Evolutionary conservation across 2,113 vertebrate species (phyloP).

Genomic region (Oncorhynchus gorbuscha): DNA sequence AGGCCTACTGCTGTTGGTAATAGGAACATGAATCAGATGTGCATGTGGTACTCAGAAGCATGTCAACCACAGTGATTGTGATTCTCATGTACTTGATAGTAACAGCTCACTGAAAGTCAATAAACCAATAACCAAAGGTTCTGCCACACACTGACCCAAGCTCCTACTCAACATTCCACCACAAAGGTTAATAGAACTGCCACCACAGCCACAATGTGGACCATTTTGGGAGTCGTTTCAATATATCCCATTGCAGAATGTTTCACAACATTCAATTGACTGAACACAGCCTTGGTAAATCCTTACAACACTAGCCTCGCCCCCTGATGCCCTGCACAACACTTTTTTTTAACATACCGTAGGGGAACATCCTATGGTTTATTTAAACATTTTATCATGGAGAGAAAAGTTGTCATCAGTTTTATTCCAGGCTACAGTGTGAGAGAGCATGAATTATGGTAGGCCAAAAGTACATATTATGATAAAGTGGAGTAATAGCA

Average conservation of each 20-base stretch:
- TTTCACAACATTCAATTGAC: neutral
- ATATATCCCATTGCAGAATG: neutral
- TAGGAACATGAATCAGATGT: too few relatives aligned
- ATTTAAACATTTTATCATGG: constrained; percentile 54
- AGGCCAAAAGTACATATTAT: constrained; percentile 59
- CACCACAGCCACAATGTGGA: too few relatives aligned
- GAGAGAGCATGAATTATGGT: constrained; percentile 52
- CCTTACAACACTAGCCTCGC: neutral
- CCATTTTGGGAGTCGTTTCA: too few relatives aligned
- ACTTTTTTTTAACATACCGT: neutral
- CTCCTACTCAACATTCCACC: neutral
- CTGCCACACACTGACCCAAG: neutral
- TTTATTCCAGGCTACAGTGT: constrained; percentile 41
- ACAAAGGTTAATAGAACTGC: too few relatives aligned
- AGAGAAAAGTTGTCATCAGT: constrained; percentile 50
- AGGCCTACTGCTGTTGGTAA: too few relatives aligned
- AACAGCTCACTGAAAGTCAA: too few relatives aligned
- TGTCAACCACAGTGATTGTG: too few relatives aligned
- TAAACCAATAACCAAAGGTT: too few relatives aligned
- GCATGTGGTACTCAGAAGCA: too few relatives aligned
- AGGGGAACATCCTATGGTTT: constrained; percentile 34
- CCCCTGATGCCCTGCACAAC: too few relatives aligned
- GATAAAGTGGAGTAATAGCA: constrained; percentile 60
- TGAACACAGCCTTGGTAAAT: neutral
- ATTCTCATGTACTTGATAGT: too few relatives aligned